Base-by-base conservation (phyloP, 2,113 vertebrate genomes). In the Trachemys scripta region DNA sequence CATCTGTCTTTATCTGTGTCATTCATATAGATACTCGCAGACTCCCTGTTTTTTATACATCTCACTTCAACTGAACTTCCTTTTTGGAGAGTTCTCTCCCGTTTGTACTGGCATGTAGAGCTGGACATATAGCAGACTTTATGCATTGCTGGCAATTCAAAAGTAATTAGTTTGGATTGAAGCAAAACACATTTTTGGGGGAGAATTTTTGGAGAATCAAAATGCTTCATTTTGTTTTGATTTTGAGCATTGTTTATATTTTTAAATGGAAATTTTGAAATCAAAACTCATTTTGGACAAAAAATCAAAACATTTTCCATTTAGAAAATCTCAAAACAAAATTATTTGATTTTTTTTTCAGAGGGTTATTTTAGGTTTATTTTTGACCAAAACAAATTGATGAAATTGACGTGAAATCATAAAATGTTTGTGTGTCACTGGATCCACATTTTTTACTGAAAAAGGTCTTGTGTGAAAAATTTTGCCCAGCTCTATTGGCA, bases 1-100 rank as follows among this genome's bases (percentile, higher is more conserved):
- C 84, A 94, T 94, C n/a, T 24, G 85, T 83, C 82, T 91, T 94
- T 80, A 84, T 94, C 35, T 69, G 62, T 29, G 29, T 65, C 91
- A 87, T 93, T 88, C 82, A 65, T 91, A 13, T 38, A 42, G 82
- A 54, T 80, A 82, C 87, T 10, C 35, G 80, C 80, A 92, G 53
- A 47, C 8, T 72, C 81, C 57, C 17, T 89, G 24, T 88, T 92
- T 86, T 78, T 91, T 83, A 84, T 51, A 24, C 0, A 0, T 45
- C 75, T 47, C 17, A 4, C 11, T 17, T 91, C 76, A 51, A 31
- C 87, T 84, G 24, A n/a, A 27, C 35, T 72, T 31, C 24, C 72
- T 76, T 45, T 76, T 12, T 76, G 72, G 42, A 45, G 12, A 45
- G 22, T 8, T 45, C 24, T 76, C 42, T 76, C 38, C 4, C 13